A percentile compares a stretch with the other conserved stretches of the same genome.
These are phyloP conservation scores for Gnatocerus cornutus DNA, from an alignment of 2,888 invertebrate species.

Conservation along the genomic window DNA sequence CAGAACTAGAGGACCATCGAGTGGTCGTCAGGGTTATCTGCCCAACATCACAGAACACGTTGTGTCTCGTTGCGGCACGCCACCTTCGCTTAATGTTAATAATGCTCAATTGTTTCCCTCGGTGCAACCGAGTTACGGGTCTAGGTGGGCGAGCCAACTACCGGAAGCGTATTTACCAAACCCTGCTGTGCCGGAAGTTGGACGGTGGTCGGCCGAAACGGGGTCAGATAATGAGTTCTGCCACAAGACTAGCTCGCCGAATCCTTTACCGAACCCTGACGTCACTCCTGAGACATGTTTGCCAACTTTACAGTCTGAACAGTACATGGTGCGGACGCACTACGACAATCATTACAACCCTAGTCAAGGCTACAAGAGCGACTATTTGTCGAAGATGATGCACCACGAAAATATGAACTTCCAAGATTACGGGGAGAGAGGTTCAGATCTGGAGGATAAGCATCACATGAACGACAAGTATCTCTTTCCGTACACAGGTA, in stretches of 20 bases:
- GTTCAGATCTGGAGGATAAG: constrained; percentile 82
- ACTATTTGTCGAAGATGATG: constrained; percentile 67
- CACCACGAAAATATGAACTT: constrained; percentile 68
- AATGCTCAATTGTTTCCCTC: constrained; percentile 82
- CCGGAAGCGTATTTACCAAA: constrained; percentile 78
- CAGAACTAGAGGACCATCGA: constrained; percentile 42
- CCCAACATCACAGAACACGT: constrained; percentile 77
- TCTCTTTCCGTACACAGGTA: constrained; percentile 87
- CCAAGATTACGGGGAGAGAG: constrained; percentile 77
- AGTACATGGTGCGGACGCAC: constrained; percentile 69
- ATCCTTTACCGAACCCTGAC: constrained; percentile 85
- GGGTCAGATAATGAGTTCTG: constrained; percentile 84
- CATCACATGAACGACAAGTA: constrained; percentile 85
- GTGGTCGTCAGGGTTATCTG: constrained; percentile 72
- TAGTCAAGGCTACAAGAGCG: constrained; percentile 61
- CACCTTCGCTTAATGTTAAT: constrained; percentile 77
- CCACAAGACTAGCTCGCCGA: constrained; percentile 77
- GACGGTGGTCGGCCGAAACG: constrained; percentile 87
- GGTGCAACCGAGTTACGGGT: constrained; percentile 75
- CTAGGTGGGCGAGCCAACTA: constrained; percentile 79
- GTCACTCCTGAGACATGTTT: constrained; percentile 79
- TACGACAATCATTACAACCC: constrained; percentile 66
- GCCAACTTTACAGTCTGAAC: constrained; percentile 71
- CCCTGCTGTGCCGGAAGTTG: constrained; percentile 70
- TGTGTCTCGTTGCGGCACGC: constrained; percentile 72